Percentiles rank a stretch among this genome's conserved stretches.
Conservation (phyloP, 2,113 vertebrate genomes). For the Rhinichthys klamathensis region DNA sequence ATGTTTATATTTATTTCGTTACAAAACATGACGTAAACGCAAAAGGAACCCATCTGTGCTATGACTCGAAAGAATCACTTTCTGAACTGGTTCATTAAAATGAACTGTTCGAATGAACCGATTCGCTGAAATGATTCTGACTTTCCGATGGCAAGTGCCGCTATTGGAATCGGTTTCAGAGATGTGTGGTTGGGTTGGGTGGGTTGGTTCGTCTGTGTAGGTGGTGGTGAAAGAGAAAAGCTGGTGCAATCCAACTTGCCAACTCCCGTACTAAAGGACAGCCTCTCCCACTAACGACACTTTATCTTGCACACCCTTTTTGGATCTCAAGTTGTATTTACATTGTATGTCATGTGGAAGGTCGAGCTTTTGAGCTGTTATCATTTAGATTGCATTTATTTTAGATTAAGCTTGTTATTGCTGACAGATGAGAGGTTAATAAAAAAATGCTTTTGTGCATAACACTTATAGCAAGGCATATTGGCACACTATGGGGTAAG, state of each 20-base stretch:
- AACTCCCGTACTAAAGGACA: background rate
- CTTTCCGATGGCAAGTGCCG: background rate
- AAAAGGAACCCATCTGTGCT: background rate
- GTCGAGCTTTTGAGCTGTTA: background rate
- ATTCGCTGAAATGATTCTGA: background rate
- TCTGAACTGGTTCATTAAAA: background rate
- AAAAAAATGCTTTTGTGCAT: background rate
- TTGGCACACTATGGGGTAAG: too few relatives aligned
- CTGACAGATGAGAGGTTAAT: background rate
- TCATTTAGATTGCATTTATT: background rate
- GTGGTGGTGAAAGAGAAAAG: constrained; percentile 30
- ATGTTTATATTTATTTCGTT: background rate
- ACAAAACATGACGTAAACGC: background rate
- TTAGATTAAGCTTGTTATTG: background rate
- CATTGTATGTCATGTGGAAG: background rate
- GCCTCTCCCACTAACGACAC: constrained; percentile 1
- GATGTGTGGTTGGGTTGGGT: background rate
- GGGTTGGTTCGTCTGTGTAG: constrained; percentile 18
- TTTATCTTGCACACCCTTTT: constrained; percentile 14
- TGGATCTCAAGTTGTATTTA: background rate
- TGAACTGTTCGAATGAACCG: background rate
- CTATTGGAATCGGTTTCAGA: background rate
- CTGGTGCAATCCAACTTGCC: constrained; percentile 32
- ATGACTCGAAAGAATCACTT: background rate
- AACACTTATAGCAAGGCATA: too few relatives aligned